Conservation (phyloP, 1,140 invertebrate genomes). For the Leptopilina boulardi region DNA sequence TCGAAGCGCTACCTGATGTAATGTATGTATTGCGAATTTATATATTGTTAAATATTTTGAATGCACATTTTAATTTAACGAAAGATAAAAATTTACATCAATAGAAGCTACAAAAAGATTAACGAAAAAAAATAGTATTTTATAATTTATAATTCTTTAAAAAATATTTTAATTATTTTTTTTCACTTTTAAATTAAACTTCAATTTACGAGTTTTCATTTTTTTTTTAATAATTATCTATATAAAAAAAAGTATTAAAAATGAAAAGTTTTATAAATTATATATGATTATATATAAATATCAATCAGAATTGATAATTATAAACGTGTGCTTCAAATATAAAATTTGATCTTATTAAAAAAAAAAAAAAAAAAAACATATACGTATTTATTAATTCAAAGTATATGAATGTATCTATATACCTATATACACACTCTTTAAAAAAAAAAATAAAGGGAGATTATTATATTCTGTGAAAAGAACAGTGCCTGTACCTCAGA, state of each 20-base stretch:
- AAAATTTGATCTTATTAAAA: constrained; percentile 45
- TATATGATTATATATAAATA: too few species aligned
- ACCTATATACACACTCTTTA: constrained; percentile 41
- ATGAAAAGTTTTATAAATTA: too few species aligned
- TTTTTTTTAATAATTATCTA: too few species aligned
- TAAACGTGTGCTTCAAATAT: constrained; percentile 36
- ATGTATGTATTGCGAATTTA: constrained; percentile 12
- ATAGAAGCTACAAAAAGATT: not conserved
- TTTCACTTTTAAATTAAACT: too few species aligned
- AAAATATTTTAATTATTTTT: too few species aligned
- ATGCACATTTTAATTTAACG: not conserved
- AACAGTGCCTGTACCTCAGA: constrained; percentile 73
- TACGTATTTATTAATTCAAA: constrained; percentile 47
- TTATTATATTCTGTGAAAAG: constrained; percentile 67
- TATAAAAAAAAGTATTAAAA: too few species aligned
- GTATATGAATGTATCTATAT: constrained; percentile 44
- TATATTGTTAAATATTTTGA: constrained; percentile 15
- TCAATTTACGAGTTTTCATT: too few species aligned
- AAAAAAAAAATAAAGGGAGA: constrained; percentile 49
- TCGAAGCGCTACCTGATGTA: constrained; percentile 24
- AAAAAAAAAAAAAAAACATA: not conserved
- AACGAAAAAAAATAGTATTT: not conserved
- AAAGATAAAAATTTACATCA: not conserved
- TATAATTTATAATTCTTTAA: too few species aligned
- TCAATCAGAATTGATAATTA: constrained; percentile 11